Percentiles rank a stretch among this genome's conserved stretches.
These are phyloP conservation scores for Catharus bicknelli DNA, from an alignment of 2,113 vertebrate genomes.

Conservation along the genomic window DNA sequence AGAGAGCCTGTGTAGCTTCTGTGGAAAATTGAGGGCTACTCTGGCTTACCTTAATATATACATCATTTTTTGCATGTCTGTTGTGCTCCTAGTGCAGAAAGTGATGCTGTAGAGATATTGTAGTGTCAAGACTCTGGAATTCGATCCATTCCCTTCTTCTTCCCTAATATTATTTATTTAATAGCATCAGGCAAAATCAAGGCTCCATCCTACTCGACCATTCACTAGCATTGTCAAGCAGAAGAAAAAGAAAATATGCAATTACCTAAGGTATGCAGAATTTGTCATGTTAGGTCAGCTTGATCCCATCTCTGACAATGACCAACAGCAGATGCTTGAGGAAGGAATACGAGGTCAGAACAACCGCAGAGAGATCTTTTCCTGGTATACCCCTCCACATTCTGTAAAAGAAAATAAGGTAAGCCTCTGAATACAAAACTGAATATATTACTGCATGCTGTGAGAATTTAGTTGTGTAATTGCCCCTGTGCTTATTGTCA, in stretches of 20 bases:
- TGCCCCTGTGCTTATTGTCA: neutral
- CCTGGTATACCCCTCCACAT: neutral
- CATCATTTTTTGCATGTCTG: neutral
- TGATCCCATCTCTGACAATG: neutral
- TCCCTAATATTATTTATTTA: neutral
- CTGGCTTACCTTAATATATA: neutral
- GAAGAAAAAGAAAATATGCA: neutral
- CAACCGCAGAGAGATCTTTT: neutral
- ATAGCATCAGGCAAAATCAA: neutral
- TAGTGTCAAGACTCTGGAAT: neutral
- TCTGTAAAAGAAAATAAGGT: neutral
- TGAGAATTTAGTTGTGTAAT: neutral
- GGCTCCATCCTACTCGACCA: neutral
- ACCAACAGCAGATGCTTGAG: neutral
- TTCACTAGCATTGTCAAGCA: neutral
- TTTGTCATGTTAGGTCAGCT: neutral
- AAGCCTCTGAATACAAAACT: neutral
- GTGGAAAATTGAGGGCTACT: neutral
- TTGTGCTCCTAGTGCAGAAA: neutral
- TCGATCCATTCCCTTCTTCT: neutral
- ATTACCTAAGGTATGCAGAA: neutral
- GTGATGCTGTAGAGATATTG: neutral
- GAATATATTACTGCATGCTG: neutral
- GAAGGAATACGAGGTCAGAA: neutral
- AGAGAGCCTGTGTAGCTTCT: neutral